These are phyloP conservation scores for Apolygus lucorum DNA, from an alignment of 1,140 invertebrate genomes.

Conservation along the genomic window DNA sequence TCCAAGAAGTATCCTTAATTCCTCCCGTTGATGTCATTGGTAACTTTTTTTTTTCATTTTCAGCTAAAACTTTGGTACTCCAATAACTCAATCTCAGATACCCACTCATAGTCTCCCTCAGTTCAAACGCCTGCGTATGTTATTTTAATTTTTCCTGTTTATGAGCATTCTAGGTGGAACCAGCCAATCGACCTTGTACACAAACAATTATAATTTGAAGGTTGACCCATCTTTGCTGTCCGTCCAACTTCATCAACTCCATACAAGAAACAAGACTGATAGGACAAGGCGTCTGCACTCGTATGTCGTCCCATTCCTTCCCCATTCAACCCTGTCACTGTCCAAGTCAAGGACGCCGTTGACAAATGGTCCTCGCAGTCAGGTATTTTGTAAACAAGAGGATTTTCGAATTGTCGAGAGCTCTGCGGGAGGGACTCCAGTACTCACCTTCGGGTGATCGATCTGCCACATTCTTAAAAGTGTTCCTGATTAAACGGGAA, in stretches of 20 bases:
- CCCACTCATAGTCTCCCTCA: too few species aligned
- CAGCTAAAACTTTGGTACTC: too few species aligned
- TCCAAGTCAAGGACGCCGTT: background rate
- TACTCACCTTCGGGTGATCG: slow-evolving; percentile 5
- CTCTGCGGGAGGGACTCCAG: background rate
- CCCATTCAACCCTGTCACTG: background rate
- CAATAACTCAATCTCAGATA: too few species aligned
- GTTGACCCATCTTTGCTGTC: background rate
- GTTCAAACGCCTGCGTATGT: too few species aligned
- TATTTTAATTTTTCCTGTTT: too few species aligned
- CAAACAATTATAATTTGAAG: too few species aligned
- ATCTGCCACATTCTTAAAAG: background rate
- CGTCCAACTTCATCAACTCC: background rate
- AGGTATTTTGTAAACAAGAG: slow-evolving; percentile 11
- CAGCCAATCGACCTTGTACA: too few species aligned
- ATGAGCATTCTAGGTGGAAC: too few species aligned
- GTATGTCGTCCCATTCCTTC: background rate
- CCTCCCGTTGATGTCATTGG: too few species aligned
- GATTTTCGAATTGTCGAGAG: slow-evolving; percentile 10
- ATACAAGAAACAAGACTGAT: background rate
- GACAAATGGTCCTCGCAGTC: background rate
- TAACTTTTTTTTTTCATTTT: too few species aligned
- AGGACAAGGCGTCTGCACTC: background rate
- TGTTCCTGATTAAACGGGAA: background rate
- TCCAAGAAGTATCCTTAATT: too few species aligned